Evolutionary conservation across 1,140 invertebrate genomes (phyloP).

Genomic region (Plectrocnemia conspersa): DNA sequence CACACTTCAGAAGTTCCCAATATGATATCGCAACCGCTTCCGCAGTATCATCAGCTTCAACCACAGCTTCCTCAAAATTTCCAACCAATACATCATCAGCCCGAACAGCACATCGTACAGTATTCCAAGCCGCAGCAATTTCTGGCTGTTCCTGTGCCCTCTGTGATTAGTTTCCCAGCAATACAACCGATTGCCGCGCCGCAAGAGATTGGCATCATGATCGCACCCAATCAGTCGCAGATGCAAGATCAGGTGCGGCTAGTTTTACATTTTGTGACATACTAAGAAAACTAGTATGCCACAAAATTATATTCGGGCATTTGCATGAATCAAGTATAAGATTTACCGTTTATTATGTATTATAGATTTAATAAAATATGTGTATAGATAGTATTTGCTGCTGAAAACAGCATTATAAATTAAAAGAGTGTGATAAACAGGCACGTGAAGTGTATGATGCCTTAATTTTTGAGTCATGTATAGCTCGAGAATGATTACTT

Average conservation of each 20-base stretch:
- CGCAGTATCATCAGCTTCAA: slow-evolving; percentile 20
- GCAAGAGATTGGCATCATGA: slow-evolving; percentile 51
- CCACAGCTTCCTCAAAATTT: slow-evolving; percentile 6
- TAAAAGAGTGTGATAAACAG: too few relatives aligned
- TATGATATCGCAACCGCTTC: background rate
- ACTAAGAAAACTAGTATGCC: background rate
- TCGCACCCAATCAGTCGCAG: slow-evolving; percentile 61
- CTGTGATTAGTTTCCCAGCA: slow-evolving; percentile 44
- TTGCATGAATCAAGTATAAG: background rate
- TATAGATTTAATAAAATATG: background rate
- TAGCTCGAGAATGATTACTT: background rate
- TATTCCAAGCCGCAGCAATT: slow-evolving; percentile 58
- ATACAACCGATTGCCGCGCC: slow-evolving; percentile 40
- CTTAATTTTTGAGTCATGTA: too few relatives aligned
- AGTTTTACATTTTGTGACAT: background rate
- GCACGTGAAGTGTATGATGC: too few relatives aligned
- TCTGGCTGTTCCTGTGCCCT: slow-evolving; percentile 58
- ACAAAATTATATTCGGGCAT: background rate
- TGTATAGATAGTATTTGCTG: too few relatives aligned
- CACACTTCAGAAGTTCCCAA: background rate
- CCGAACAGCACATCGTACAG: slow-evolving; percentile 38
- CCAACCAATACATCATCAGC: slow-evolving; percentile 5
- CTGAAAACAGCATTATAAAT: too few relatives aligned
- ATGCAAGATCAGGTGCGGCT: slow-evolving; percentile 64
- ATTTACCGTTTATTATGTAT: background rate